These are phyloP conservation scores for Alouatta palliata DNA, from an alignment of 2,113 vertebrate genomes.

Conservation along the genomic window DNA sequence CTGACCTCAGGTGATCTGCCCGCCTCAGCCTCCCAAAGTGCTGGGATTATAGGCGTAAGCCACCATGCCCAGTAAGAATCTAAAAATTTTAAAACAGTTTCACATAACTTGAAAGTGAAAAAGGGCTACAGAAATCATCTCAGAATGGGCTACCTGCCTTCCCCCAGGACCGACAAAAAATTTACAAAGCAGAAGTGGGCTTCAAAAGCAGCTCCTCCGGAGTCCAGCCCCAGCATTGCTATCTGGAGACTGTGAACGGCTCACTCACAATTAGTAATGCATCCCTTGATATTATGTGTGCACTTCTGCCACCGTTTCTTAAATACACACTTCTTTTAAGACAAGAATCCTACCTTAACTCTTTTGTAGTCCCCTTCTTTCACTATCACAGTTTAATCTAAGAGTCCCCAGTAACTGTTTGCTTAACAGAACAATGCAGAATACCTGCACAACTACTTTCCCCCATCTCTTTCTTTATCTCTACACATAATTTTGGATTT, in stretches of 20 bases:
- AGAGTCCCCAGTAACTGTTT: not conserved
- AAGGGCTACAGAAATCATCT: not conserved
- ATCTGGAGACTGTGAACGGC: not conserved
- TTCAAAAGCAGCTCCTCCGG: not conserved
- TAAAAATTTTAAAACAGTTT: not conserved
- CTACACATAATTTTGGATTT: not conserved
- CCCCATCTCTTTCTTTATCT: not conserved
- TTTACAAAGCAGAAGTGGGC: not conserved
- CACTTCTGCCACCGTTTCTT: not conserved
- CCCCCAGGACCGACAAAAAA: not conserved
- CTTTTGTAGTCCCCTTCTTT: not conserved
- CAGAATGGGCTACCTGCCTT: not conserved
- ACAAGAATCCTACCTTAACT: not conserved
- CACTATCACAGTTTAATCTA: not conserved
- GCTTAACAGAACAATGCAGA: not conserved
- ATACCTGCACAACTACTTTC: not conserved
- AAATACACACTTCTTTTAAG: not conserved
- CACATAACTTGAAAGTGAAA: not conserved
- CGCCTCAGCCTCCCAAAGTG: too few relatives aligned
- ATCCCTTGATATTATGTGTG: rapidly evolving
- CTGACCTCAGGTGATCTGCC: too few relatives aligned
- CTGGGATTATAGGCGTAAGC: too few relatives aligned
- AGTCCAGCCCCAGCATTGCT: too few relatives aligned
- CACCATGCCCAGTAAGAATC: too few relatives aligned
- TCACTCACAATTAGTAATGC: not conserved